Base-by-base conservation (phyloP, 2,888 invertebrate genomes). In the Rotaria sp. region DNA sequence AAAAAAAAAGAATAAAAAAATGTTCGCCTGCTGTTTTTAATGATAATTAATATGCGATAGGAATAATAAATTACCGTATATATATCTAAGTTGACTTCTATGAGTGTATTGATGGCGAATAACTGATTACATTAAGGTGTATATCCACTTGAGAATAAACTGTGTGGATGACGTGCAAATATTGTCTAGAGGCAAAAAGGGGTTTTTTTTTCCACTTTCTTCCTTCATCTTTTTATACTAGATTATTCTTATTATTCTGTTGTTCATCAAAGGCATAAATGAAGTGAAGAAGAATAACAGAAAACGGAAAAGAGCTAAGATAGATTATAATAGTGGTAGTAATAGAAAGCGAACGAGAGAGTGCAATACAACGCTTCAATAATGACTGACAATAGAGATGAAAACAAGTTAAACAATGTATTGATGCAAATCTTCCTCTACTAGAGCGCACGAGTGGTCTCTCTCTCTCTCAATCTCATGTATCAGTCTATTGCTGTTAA, bases 321-420 rank as follows among this genome's bases (percentile, higher is more conserved):
- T 55, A 24, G 67, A 67, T 35, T 35, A 67, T 67, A 26, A 55
- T 35, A 35, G 13, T 67, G 18, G 5, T 67, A 35, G 30, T 67
- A 35, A 35, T 35, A 35, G 35, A 67, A 67, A 67, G 35, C 35
- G 35, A 30, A 67, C 35, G 35, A 67, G 35, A 67, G 35, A 35
- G 67, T 67, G 67, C 67, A 67, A 67, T 67, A 67, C 35, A 35
- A 67, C 30, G 67, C 67, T 67, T 67, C 21, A 67, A 67, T 67
- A 15, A 35, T 15, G 35, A 67, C 67, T 35, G 15, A 67, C 67
- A 67, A 67, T 30, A 67, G 67, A 35, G 67, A 67, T 35, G 67
- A 67, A 67, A 67, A 67, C 67, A 67, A 67, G 67, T 67, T 35
- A 35, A 67, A 67, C 21, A 21, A 67, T 67, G 67, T 35, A 67